Evolutionary conservation across 2,113 vertebrate species (phyloP), one percentile per base, ranked within the genome.

Genomic region (Planiliza haematocheilus): DNA sequence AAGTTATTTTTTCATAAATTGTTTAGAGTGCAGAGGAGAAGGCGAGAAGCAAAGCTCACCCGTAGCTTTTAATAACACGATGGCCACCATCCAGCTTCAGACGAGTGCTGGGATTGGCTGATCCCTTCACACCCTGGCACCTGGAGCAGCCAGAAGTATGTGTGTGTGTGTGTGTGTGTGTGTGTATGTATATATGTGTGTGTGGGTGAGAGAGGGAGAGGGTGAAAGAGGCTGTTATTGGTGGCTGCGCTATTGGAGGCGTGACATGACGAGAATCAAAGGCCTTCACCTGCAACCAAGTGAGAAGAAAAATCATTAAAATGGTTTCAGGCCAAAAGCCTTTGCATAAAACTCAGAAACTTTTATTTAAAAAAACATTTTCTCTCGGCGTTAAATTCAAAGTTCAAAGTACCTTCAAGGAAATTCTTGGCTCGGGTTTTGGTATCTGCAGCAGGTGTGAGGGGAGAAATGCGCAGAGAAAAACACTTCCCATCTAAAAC

Each of bases 61-160:
- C 92, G 92, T 93, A 95, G 92, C 93, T 96, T 97, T 94, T 96
- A 97, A 98, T 98, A 97, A 96, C 94, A 89, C 84, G 57, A 90
- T 98, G 97, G 96, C 96, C 92, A 88, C 88, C 88, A 73, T 96
- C 97, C 96, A 98, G 94, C 93, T 94, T 94, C 92, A 94, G 94
- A 94, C 84, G 91, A 94, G 91, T 89, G 88, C 93, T 92, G 92
- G 87, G 75, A 93, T 95, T 95, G 95, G 95, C 93, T 94, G 94
- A 94, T 92, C 91, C 91, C 92, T 94, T 94, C 91, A 90, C 95
- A 89, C 74, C 89, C 92, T 91, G 95, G 94, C 95, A 97, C 96
- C 96, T 96, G 95, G 95, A 95, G 94, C 93, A 95, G 94, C 92
- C 9, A 91, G 92, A 66, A 70, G 76, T 64, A 65, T 70, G 77